Percentiles rank a stretch among this genome's conserved stretches.
These are phyloP conservation scores for Cyrtorhinus lividipennis DNA, from an alignment of 1,140 invertebrate genomes.

Conservation along the genomic window DNA sequence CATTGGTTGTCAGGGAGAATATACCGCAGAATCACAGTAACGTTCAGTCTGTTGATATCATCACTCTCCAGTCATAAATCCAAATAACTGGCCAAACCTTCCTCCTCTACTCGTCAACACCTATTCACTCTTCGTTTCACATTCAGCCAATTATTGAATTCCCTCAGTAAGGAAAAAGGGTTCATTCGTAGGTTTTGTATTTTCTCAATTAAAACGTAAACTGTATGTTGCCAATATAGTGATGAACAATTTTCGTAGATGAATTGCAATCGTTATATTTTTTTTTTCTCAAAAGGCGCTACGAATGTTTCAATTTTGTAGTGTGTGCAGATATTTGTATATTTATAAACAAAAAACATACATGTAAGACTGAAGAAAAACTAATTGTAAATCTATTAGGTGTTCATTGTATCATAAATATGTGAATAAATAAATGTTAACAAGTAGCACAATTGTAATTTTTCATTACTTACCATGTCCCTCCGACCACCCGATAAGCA, in stretches of 20 bases:
- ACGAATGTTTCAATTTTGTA: background rate
- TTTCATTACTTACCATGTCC: no score
- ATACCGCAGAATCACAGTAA: no score
- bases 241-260: background rate
- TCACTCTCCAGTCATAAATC: no score
- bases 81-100: no score
- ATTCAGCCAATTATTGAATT: background rate
- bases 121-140: no score
- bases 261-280: background rate
- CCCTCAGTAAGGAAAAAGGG: background rate
- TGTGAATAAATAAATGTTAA: slow-evolving; percentile 10
- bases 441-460: background rate
- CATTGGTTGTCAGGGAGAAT: no score
- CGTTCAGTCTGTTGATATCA: no score
- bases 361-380: background rate
- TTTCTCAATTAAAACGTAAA: background rate
- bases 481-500: no score
- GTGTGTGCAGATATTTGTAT: slow-evolving; percentile 5
- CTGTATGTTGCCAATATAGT: background rate
- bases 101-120: no score
- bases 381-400: slow-evolving; percentile 8
- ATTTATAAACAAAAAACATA: background rate
- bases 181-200: background rate
- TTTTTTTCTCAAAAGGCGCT: background rate
- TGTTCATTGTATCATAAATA: slow-evolving; percentile 4